Evolutionary conservation across 2,888 invertebrate genomes (phyloP).

Genomic region (Norana najaformis): DNA sequence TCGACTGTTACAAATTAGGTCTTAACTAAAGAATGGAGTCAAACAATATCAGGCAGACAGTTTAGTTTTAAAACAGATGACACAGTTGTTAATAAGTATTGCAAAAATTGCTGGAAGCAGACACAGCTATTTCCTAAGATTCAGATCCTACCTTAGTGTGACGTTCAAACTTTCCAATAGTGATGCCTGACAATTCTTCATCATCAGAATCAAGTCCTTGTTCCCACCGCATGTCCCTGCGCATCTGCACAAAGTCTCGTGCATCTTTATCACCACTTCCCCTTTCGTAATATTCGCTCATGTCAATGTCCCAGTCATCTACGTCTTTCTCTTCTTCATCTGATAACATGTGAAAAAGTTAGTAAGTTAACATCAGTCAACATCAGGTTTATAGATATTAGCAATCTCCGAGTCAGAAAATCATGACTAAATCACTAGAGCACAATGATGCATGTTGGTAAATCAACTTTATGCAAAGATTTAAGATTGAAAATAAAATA

Average conservation of each 20-base stretch:
- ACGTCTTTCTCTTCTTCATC: constrained; percentile 67
- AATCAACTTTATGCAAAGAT: too few relatives aligned
- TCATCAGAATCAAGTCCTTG: constrained; percentile 17
- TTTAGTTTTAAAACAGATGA: too few relatives aligned
- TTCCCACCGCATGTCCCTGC: constrained; percentile 54
- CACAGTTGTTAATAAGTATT: too few relatives aligned
- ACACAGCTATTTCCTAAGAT: background rate
- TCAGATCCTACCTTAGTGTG: constrained; percentile 15
- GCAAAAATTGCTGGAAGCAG: background rate
- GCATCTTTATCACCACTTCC: constrained; percentile 65
- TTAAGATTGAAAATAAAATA: too few relatives aligned
- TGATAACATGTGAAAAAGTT: constrained; percentile 37
- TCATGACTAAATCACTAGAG: background rate
- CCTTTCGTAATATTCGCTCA: constrained; percentile 65
- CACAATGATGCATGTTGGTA: too few relatives aligned
- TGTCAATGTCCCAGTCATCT: constrained; percentile 69
- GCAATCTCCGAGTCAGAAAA: background rate
- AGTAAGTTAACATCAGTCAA: constrained; percentile 9
- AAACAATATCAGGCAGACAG: too few relatives aligned
- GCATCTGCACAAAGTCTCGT: constrained; percentile 63
- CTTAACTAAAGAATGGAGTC: too few relatives aligned
- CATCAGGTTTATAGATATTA: background rate
- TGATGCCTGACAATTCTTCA: constrained; percentile 33
- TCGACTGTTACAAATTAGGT: too few relatives aligned
- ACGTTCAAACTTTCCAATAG: constrained; percentile 62